Percentiles rank a stretch among this genome's conserved stretches.
Conservation (phyloP, 2,888 invertebrate genomes). For the Bombylius major region DNA sequence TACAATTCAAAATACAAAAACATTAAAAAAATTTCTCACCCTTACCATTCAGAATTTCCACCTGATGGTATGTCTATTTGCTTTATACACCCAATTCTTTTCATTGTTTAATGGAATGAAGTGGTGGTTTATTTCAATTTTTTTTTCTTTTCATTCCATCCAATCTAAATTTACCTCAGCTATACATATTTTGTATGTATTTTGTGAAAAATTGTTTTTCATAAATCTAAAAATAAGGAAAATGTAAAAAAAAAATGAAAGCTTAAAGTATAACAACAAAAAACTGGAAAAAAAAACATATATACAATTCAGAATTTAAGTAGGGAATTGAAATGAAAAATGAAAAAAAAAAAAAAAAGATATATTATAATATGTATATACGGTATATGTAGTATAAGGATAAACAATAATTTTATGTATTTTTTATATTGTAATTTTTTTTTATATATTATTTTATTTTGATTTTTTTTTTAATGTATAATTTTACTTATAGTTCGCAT, state of each 20-base stretch:
- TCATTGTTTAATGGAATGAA: too few species aligned
- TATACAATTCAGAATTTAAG: not conserved
- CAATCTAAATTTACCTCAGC: too few species aligned
- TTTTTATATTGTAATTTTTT: not conserved
- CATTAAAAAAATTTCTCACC: too few species aligned
- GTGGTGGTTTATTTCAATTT: too few species aligned
- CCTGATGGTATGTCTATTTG: too few species aligned
- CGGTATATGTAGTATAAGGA: not conserved
- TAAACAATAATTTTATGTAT: not conserved
- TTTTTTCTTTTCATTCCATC: too few species aligned
- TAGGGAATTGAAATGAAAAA: not conserved
- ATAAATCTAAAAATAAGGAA: conserved; percentile 28
- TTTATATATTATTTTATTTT: not conserved
- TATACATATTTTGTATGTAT: conserved; percentile 11
- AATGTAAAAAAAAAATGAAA: conserved; percentile 4
- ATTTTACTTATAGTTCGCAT: not conserved
- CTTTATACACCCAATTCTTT: too few species aligned
- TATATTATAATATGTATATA: not conserved
- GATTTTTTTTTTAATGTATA: not conserved
- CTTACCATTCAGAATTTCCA: too few species aligned
- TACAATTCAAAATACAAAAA: too few species aligned
- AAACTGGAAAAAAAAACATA: not conserved
- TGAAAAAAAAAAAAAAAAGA: not conserved
- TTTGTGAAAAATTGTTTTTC: conserved; percentile 31
- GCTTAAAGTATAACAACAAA: not conserved